Evolutionary conservation across 2,797 vertebrate genomes (phyloP).

Genomic region (Chrosomus eos): DNA sequence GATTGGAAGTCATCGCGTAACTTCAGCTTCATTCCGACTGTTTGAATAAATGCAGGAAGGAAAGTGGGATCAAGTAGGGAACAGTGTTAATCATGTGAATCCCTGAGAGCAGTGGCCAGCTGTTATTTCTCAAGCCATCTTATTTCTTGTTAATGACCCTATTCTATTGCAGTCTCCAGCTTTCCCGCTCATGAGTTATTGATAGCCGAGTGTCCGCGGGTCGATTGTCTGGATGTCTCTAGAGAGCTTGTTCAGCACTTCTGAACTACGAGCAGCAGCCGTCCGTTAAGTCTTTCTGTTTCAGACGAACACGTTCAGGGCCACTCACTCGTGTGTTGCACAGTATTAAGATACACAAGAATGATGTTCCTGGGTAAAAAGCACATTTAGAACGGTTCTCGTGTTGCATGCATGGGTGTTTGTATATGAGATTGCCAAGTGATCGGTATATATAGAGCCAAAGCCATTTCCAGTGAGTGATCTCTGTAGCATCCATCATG

Average conservation of each 20-base stretch:
- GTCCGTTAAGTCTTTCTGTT: conserved; percentile 8
- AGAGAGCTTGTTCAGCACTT: conserved; percentile 50
- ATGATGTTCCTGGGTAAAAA: conserved; percentile 7
- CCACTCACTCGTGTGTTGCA: not conserved
- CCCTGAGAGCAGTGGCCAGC: not conserved
- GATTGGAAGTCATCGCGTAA: too few species aligned
- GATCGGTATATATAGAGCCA: not conserved
- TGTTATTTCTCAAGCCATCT: not conserved
- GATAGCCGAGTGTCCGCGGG: conserved; percentile 19
- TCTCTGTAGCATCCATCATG: not conserved
- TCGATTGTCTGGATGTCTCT: conserved; percentile 9
- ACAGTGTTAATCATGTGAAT: conserved; percentile 2
- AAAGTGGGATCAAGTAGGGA: not conserved
- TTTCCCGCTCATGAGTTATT: conserved; percentile 35
- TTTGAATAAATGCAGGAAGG: not conserved
- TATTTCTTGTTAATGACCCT: conserved; percentile 18
- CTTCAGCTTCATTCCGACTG: not conserved
- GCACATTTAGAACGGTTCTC: conserved; percentile 21
- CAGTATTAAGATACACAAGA: conserved; percentile 15
- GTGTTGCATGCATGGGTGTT: not conserved
- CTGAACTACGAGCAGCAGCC: conserved; percentile 7
- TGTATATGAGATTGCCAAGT: conserved; percentile 10
- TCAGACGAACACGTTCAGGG: not conserved
- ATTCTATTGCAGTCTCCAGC: conserved; percentile 36
- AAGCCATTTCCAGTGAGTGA: conserved; percentile 24